Evolutionary conservation across 2,113 vertebrate species (phyloP).

Genomic region (Takifugu bimaculatus): DNA sequence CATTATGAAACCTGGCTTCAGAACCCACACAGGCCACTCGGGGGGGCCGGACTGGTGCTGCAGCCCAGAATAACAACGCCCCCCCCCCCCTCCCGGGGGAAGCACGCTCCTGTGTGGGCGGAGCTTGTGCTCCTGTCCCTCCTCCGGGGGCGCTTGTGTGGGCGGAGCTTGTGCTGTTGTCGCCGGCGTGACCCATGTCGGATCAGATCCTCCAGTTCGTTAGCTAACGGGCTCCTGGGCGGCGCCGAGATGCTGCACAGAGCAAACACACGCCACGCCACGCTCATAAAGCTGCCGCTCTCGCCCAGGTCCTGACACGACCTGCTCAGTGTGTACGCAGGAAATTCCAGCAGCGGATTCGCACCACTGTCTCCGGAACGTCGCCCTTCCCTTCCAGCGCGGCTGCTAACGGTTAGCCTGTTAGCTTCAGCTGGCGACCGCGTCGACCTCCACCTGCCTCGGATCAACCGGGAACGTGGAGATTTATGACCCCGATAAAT

Average conservation of each 20-base stretch:
- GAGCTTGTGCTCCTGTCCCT: neutral
- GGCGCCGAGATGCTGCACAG: slow-evolving; percentile 19
- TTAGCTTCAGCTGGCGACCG: no score
- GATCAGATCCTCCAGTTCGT: neutral
- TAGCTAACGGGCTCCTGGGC: neutral
- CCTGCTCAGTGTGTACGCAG: slow-evolving; percentile 3
- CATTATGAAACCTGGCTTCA: slow-evolving; percentile 70
- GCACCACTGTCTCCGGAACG: neutral
- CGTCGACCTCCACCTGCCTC: no score
- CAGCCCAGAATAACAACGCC: neutral
- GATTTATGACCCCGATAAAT: slow-evolving; percentile 40
- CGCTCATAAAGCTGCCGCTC: slow-evolving; percentile 3
- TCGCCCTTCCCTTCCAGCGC: no score
- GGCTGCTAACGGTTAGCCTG: no score
- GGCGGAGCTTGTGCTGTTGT: no score
- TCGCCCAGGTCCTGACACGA: slow-evolving; percentile 5
- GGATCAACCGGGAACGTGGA: slow-evolving; percentile 16
- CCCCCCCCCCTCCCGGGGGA: neutral
- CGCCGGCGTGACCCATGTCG: no score
- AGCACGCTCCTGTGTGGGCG: no score
- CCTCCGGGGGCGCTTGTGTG: neutral
- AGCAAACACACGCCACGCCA: slow-evolving; percentile 29
- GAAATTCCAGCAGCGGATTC: slow-evolving; percentile 25
- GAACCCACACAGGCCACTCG: slow-evolving; percentile 72
- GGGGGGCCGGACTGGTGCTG: slow-evolving; percentile 45